A percentile compares a stretch with the other conserved stretches of the same genome.
phyloP scores from a whole-genome alignment of 2,113 vertebrate species.

The Cervus canadensis region DNA sequence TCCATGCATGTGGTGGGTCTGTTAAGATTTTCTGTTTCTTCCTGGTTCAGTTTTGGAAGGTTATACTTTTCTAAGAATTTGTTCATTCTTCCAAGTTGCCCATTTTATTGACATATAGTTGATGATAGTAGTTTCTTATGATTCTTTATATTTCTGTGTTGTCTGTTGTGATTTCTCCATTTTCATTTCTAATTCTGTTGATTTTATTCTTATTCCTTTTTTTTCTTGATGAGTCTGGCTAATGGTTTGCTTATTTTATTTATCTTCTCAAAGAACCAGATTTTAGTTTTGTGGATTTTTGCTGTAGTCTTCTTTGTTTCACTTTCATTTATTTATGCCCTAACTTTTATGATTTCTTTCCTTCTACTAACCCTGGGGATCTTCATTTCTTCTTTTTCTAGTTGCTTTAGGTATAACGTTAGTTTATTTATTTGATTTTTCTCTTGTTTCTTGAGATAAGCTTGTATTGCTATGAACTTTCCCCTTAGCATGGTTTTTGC shows the following conservation, averaged over 20 bases:
- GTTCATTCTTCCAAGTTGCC: neutral
- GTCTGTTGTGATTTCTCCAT: neutral
- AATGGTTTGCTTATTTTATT: neutral
- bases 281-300: neutral
- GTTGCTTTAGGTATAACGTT: neutral
- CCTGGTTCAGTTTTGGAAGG: neutral
- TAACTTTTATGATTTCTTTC: neutral
- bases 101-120: neutral
- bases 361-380: neutral
- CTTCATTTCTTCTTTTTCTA: neutral
- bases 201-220: neutral
- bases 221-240: neutral
- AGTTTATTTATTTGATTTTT: neutral
- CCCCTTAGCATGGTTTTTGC: neutral
- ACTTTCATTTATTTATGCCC: neutral
- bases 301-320: neutral
- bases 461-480: neutral
- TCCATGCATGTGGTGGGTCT: neutral
- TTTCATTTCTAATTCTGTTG: neutral
- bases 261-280: neutral
- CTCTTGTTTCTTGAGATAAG: neutral
- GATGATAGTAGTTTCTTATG: neutral
- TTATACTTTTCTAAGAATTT: neutral
- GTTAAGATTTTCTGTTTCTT: neutral
- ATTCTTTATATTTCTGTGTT: neutral